Base-by-base conservation (phyloP, 2,797 vertebrate genomes). In the Falco berigora region DNA sequence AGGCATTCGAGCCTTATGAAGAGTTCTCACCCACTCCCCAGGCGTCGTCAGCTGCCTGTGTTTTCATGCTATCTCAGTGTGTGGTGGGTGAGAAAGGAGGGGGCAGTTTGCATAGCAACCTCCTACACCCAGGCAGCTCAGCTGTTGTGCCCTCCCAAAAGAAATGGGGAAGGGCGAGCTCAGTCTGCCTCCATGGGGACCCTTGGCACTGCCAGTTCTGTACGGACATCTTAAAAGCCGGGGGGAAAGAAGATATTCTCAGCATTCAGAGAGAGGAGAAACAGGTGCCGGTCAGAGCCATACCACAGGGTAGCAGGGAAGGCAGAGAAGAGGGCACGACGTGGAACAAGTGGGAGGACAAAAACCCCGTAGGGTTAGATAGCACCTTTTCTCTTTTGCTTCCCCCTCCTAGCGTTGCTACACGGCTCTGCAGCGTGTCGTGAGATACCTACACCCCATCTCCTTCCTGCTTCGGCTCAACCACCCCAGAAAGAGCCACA, bases 51-150 rank as follows among this genome's bases (percentile, higher is more conserved):
- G 77, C 94, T 72, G 86, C 88, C 64, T 11, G 50, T 90, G 93
- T 76, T 67, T 88, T 71, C 86, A 86, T 92, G 94, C 92, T 91
- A 62, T 93, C 91, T 96, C 77, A 19, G 92, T 53, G 42, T 61
- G 91, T 9, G 32, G 96, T 92, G 97, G 80, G 90, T 75, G 91
- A 90, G 64, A 95, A 96, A 88, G 78, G 94, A 69, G 93, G 96
- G 92, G 97, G 92, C 75, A 96, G 95, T 96, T 97, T 93, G 95
- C 96, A 93, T 94, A 92, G 96, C 96, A 95, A 96, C 97, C 92
- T 83, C 94, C 96, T 90, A 96, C 92, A 71, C 56, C 69, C 88
- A 94, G 69, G 78, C 96, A 95, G 92, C 94, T 92, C 94, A 97
- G 96, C 95, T 96, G 96, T 47, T 83, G 71, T 53, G 63, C 64